These are phyloP conservation scores for Tubulanus polymorphus DNA, from an alignment of 2,888 invertebrate genomes.

Conservation along the genomic window DNA sequence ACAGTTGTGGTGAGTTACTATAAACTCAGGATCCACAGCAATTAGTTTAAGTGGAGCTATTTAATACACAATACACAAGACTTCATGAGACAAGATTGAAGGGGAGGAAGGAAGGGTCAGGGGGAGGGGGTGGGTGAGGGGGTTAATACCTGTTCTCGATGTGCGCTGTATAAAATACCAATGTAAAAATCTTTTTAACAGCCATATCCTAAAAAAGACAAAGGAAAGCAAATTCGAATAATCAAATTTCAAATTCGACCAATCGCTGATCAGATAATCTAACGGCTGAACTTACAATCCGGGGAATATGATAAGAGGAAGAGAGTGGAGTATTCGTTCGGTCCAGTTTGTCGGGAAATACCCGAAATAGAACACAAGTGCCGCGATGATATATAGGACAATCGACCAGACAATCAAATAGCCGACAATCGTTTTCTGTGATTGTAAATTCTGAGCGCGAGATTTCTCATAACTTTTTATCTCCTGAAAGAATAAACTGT, in stretches of 20 bases:
- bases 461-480: slow-evolving; percentile 78
- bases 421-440: slow-evolving; percentile 76
- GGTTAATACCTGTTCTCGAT: slow-evolving; percentile 70
- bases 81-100: too few species aligned
- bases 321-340: slow-evolving; percentile 70
- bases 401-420: slow-evolving; percentile 65
- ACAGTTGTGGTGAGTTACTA: too few species aligned
- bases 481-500: slow-evolving; percentile 58
- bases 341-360: slow-evolving; percentile 73
- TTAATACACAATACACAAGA: too few species aligned
- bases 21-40: too few species aligned
- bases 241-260: too few species aligned
- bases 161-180: slow-evolving; percentile 86
- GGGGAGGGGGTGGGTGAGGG: not conserved
- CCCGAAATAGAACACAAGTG: slow-evolving; percentile 73
- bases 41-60: too few species aligned
- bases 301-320: slow-evolving; percentile 76
- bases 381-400: slow-evolving; percentile 63
- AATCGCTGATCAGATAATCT: too few species aligned
- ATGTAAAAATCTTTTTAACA: slow-evolving; percentile 72
- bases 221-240: too few species aligned
- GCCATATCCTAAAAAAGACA: slow-evolving; percentile 64
- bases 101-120: too few species aligned
- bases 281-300: slow-evolving; percentile 67
- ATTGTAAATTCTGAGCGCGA: slow-evolving; percentile 73